Conservation (phyloP, 2,888 invertebrate genomes). For the Ochropleura plecta region DNA sequence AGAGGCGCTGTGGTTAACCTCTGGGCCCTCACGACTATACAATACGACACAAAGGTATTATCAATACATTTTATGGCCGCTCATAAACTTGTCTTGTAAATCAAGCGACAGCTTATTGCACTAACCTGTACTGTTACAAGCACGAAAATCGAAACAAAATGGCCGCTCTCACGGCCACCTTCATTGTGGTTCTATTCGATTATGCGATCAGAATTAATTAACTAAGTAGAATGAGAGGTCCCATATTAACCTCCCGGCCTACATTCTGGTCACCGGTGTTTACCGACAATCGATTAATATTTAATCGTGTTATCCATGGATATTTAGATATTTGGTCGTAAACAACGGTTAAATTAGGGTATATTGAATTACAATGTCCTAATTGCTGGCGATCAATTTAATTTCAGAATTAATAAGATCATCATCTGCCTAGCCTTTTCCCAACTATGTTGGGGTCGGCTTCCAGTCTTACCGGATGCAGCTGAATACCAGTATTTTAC, state of each 20-base stretch:
- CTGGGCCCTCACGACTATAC: no score
- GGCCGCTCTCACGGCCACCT: conserved; percentile 14
- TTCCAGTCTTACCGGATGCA: no score
- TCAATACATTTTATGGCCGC: not conserved
- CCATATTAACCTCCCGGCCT: conserved; percentile 17
- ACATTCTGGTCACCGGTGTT: conserved; percentile 29
- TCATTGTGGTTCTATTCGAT: conserved; percentile 33
- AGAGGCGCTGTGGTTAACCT: no score
- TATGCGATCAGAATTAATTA: conserved; percentile 55
- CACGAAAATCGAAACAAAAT: conserved; percentile 21
- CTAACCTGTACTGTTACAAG: conserved; percentile 2
- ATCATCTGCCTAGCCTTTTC: no score
- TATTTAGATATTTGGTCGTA: conserved; percentile 20
- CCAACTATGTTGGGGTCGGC: no score
- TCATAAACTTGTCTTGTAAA: conserved; percentile 32
- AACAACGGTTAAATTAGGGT: conserved; percentile 24
- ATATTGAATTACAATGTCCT: conserved; percentile 22
- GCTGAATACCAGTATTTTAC: no score
- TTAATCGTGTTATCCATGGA: conserved; percentile 38
- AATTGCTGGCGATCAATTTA: not conserved
- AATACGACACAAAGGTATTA: no score
- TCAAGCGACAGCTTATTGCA: conserved; percentile 34
- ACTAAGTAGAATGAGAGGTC: conserved; percentile 27
- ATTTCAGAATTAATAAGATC: not conserved
- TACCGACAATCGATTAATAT: conserved; percentile 32